These are phyloP conservation scores for Idaea dimidiata DNA, from an alignment of 2,888 invertebrate genomes.

Conservation along the genomic window DNA sequence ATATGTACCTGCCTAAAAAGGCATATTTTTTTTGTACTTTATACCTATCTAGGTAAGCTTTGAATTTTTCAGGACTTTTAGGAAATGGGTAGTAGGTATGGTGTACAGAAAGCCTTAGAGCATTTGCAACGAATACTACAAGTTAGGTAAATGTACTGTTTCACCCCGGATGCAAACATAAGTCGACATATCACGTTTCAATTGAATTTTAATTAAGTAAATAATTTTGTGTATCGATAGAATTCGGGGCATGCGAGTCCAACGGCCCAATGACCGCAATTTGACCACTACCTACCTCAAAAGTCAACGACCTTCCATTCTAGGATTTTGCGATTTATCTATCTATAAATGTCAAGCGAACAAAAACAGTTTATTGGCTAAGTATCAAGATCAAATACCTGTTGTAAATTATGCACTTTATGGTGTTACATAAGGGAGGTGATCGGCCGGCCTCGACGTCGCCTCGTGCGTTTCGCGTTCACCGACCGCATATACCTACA, in stretches of 20 bases:
- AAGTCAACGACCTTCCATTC: conserved; percentile 34
- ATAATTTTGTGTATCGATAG: conserved; percentile 19
- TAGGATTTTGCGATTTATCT: conserved; percentile 19
- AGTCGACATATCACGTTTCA: conserved; percentile 18
- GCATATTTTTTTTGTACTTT: too few species aligned
- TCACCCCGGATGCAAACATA: conserved; percentile 17
- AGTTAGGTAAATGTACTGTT: not conserved
- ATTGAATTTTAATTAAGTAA: conserved; percentile 24
- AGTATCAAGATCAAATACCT: conserved; percentile 52
- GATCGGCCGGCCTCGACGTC: conserved; percentile 73
- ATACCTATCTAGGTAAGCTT: too few species aligned
- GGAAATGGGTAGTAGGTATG: too few species aligned
- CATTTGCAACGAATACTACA: conserved; percentile 6
- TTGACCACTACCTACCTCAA: conserved; percentile 37
- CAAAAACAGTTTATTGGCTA: conserved; percentile 31
- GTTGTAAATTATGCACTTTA: conserved; percentile 47
- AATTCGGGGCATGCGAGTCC: conserved; percentile 25
- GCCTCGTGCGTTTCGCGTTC: conserved; percentile 46
- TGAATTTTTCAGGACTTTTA: too few species aligned
- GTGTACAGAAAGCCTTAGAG: too few species aligned
- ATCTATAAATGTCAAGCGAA: conserved; percentile 20
- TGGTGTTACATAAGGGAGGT: conserved; percentile 68
- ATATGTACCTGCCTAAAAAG: too few species aligned
- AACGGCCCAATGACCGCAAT: conserved; percentile 27
- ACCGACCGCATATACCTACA: conserved; percentile 47